Conservation (phyloP, 2,113 vertebrate species). For the Gadus macrocephalus region DNA sequence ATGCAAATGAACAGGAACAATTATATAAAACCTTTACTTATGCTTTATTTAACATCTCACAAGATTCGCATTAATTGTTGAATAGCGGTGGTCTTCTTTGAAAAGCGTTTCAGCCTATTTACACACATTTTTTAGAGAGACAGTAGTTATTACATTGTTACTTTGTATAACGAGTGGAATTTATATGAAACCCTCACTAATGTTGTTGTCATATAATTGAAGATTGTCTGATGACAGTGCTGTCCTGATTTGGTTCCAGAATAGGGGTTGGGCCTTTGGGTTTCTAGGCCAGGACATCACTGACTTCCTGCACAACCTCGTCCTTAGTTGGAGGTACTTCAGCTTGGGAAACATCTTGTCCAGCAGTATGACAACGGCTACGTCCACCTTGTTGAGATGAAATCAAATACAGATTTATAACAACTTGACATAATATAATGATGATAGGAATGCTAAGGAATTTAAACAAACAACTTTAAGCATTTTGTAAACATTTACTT, state of each 20-base stretch:
- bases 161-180: no score
- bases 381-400: constrained; percentile 62
- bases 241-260: constrained; percentile 77
- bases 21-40: no score
- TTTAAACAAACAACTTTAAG: neutral
- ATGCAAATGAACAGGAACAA: no score
- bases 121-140: no score
- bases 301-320: constrained; percentile 75
- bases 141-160: no score
- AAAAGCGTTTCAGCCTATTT: no score
- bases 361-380: constrained; percentile 76
- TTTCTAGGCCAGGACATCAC: constrained; percentile 82
- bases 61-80: no score
- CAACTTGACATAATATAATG: neutral
- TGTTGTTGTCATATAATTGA: constrained; percentile 72
- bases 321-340: constrained; percentile 80
- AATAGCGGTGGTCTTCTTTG: no score
- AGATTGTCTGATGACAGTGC: constrained; percentile 75
- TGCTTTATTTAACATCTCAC: no score
- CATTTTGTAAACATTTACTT: neutral
- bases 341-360: constrained; percentile 70
- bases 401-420: constrained; percentile 13
- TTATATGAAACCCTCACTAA: constrained; percentile 70
- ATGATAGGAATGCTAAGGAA: neutral
- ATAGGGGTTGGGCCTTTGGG: constrained; percentile 75